Conservation (phyloP, 2,888 invertebrate species). For the Perdita meconis region DNA sequence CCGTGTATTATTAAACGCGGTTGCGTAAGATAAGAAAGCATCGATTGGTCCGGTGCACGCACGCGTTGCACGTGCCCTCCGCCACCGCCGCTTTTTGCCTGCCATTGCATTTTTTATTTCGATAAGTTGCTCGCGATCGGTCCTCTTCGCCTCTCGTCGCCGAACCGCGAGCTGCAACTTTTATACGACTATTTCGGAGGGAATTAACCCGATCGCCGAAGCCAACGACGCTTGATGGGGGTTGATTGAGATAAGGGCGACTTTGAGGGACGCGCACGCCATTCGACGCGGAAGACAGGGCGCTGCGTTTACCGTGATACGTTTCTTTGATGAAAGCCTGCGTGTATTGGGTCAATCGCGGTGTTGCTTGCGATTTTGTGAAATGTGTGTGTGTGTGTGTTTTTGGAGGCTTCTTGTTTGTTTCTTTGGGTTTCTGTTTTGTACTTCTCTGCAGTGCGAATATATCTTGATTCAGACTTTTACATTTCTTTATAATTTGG, state of each 20-base stretch:
- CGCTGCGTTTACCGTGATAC: slow-evolving; percentile 16
- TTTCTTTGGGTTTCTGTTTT: too few species aligned
- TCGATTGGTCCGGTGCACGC: slow-evolving; percentile 17
- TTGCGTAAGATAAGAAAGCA: slow-evolving; percentile 48
- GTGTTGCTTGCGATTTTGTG: background rate
- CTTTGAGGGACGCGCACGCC: slow-evolving; percentile 16
- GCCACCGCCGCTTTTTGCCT: background rate
- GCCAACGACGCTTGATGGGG: background rate
- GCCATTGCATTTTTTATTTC: slow-evolving; percentile 16
- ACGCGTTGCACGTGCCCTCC: slow-evolving; percentile 13
- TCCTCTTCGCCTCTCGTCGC: background rate
- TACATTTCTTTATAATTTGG: too few species aligned
- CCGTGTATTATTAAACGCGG: slow-evolving; percentile 49
- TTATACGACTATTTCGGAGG: background rate
- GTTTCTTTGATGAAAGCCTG: background rate
- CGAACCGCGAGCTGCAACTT: background rate
- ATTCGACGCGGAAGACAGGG: slow-evolving; percentile 6
- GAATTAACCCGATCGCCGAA: slow-evolving; percentile 1
- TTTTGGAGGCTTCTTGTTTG: too few species aligned
- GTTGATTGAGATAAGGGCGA: slow-evolving; percentile 2
- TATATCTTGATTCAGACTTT: too few species aligned
- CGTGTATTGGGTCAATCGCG: slow-evolving; percentile 1
- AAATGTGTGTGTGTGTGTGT: too few species aligned
- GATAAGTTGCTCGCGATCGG: background rate
- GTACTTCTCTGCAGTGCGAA: too few species aligned